Evolutionary conservation across 2,113 vertebrate species (phyloP).

Genomic region (Triplophysa siluroides): DNA sequence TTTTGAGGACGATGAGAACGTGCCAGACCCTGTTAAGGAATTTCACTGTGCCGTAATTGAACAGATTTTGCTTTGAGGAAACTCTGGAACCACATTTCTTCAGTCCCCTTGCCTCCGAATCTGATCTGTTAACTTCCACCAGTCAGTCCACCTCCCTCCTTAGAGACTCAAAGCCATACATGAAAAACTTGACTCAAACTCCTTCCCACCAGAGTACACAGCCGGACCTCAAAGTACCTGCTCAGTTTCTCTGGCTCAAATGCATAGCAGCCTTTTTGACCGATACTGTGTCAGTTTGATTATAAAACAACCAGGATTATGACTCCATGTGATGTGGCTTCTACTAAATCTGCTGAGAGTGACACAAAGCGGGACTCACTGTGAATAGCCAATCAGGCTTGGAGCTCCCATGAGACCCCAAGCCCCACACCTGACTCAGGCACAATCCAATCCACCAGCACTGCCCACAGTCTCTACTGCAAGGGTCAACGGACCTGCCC

Average conservation of each 20-base stretch:
- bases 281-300: conserved; percentile 10
- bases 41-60: neutral
- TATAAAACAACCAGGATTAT: neutral
- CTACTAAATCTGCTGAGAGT: neutral
- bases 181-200: conserved; percentile 4
- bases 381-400: conserved; percentile 20
- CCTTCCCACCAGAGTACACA: conserved; percentile 16
- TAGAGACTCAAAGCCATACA: neutral
- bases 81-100: neutral
- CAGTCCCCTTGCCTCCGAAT: neutral
- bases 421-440: conserved; percentile 27
- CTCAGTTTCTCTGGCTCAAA: neutral
- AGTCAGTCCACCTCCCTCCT: neutral
- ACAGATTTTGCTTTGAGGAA: neutral
- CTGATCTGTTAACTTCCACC: neutral
- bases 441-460: conserved; percentile 33
- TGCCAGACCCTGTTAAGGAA: neutral
- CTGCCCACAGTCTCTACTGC: conserved; percentile 7
- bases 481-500: conserved; percentile 7
- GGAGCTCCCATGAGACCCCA: neutral
- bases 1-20: neutral
- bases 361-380: conserved; percentile 20
- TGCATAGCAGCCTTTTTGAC: conserved; percentile 16
- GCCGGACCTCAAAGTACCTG: neutral
- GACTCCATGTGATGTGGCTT: neutral